These are phyloP conservation scores for Peromyscus polionotus DNA, from an alignment of 2,113 vertebrate genomes.

Conservation along the genomic window DNA sequence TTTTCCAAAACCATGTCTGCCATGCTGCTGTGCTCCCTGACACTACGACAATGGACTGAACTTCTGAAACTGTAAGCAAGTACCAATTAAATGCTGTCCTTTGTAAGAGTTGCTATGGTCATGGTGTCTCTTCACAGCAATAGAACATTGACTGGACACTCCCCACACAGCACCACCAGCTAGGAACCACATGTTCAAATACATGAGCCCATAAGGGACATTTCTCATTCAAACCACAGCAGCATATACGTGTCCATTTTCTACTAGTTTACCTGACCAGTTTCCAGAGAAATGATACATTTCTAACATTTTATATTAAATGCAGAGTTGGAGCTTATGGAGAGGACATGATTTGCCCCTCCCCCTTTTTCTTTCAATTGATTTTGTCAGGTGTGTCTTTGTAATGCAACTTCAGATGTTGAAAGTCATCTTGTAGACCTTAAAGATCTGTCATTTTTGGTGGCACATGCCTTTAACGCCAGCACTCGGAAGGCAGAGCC, in stretches of 20 bases:
- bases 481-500: no score
- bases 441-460: constrained; percentile 61
- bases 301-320: constrained; percentile 26
- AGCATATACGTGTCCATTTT: constrained; percentile 60
- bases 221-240: background rate
- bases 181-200: background rate
- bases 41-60: background rate
- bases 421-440: constrained; percentile 63
- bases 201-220: background rate
- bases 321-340: constrained; percentile 65
- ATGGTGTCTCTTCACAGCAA: background rate
- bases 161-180: background rate
- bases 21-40: background rate
- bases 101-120: background rate
- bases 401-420: constrained; percentile 56
- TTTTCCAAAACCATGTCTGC: background rate
- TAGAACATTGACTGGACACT: background rate
- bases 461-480: no score
- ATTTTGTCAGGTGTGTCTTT: constrained; percentile 71
- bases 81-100: background rate
- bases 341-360: constrained; percentile 63
- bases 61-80: background rate
- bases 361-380: constrained; percentile 76
- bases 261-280: constrained; percentile 70
- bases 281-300: constrained; percentile 12